Conservation (phyloP, 2,888 invertebrate genomes). For the Horisme vitalbata region DNA sequence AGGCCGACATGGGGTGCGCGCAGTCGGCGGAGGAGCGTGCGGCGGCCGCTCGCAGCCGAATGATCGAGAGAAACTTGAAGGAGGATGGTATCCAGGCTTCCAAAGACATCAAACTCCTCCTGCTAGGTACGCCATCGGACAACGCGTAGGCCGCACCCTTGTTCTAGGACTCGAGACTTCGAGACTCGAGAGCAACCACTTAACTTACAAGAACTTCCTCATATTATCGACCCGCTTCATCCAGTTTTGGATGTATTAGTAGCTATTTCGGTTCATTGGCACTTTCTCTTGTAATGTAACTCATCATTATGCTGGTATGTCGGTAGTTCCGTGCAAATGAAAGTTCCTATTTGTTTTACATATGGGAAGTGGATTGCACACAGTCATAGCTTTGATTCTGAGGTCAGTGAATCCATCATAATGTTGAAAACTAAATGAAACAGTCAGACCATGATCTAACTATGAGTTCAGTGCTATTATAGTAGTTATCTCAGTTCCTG, state of each 20-base stretch:
- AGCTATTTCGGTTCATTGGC: constrained; percentile 28
- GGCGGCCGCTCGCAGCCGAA: constrained; percentile 98
- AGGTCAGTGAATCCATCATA: constrained; percentile 6
- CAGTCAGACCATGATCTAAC: background rate
- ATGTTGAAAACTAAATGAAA: background rate
- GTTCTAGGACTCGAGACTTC: constrained; percentile 43
- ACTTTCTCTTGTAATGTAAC: constrained; percentile 61
- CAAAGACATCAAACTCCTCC: constrained; percentile 98
- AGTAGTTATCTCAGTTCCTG: no score
- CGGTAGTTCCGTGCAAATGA: constrained; percentile 63
- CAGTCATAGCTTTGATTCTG: constrained; percentile 21
- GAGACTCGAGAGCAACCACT: constrained; percentile 30
- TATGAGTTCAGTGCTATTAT: background rate
- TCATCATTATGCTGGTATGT: constrained; percentile 68
- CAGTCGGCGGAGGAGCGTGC: constrained; percentile 99
- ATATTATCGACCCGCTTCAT: constrained; percentile 26
- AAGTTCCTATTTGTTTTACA: constrained; percentile 57
- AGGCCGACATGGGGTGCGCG: constrained; percentile 97
- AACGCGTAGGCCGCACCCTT: constrained; percentile 68
- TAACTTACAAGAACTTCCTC: constrained; percentile 21
- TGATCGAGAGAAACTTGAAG: constrained; percentile 98
- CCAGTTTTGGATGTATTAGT: constrained; percentile 11
- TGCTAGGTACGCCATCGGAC: constrained; percentile 90
- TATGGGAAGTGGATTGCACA: constrained; percentile 44
- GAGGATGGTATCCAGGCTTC: constrained; percentile 99